phyloP scores from a whole-genome alignment of 2,113 vertebrate genomes.

The Hemiscyllium ocellatum region DNA sequence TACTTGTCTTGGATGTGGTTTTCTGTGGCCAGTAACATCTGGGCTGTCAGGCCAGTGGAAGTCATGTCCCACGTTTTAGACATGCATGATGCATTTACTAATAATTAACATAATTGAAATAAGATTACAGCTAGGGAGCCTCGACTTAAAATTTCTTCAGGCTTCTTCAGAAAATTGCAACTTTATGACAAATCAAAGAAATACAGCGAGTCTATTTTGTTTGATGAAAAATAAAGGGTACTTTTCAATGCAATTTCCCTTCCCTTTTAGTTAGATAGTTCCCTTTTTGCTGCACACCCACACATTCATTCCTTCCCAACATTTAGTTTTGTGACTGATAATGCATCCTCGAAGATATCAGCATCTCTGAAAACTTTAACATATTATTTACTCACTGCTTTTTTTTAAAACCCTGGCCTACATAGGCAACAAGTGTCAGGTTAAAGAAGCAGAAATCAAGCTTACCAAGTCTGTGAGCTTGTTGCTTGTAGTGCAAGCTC shows the following conservation, averaged over 20 bases:
- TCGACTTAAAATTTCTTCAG: neutral
- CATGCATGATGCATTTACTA: neutral
- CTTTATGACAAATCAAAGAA: neutral
- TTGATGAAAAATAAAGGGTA: neutral
- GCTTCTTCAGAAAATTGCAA: neutral
- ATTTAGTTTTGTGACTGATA: neutral
- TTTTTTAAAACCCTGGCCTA: neutral
- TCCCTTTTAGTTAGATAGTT: neutral
- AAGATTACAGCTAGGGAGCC: neutral
- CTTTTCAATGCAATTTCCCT: conserved; percentile 11
- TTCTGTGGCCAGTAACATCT: neutral
- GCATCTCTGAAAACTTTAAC: neutral
- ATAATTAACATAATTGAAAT: neutral
- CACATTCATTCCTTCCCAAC: neutral
- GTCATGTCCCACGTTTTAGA: neutral
- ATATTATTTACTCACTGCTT: neutral
- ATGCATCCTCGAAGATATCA: neutral
- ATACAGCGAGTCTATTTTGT: neutral
- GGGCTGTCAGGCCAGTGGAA: neutral
- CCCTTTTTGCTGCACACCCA: neutral
- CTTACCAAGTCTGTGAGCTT: neutral
- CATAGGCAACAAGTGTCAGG: neutral
- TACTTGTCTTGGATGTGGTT: neutral
- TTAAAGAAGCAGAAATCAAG: neutral
- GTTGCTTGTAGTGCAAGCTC: too few species aligned